These are phyloP conservation scores for Drosophila fungiperda DNA, from an alignment of 2,888 invertebrate species.

Conservation along the genomic window DNA sequence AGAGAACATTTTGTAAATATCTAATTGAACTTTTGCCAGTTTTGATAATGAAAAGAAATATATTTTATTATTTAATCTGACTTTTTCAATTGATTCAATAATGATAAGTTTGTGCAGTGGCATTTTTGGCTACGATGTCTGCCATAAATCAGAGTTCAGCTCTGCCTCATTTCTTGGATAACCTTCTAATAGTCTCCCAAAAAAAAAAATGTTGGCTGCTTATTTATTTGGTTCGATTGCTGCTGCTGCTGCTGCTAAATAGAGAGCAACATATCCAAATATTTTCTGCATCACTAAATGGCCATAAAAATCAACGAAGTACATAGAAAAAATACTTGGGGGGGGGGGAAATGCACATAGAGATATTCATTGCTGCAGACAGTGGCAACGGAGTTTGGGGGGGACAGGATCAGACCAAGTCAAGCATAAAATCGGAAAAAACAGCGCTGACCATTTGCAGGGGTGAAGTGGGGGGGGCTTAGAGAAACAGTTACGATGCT, in stretches of 20 bases:
- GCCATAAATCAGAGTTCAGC: constrained; percentile 36
- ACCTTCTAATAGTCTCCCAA: constrained; percentile 21
- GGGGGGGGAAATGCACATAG: constrained; percentile 26
- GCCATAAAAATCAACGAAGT: constrained; percentile 71
- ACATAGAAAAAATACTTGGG: constrained; percentile 12
- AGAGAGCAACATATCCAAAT: constrained; percentile 56
- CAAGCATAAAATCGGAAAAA: constrained; percentile 71
- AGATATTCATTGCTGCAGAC: constrained; percentile 49
- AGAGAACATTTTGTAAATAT: background rate
- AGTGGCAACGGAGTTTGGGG: background rate
- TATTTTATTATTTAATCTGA: background rate
- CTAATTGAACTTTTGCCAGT: background rate
- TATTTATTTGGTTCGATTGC: constrained; percentile 64
- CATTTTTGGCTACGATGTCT: background rate
- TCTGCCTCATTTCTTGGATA: constrained; percentile 8
- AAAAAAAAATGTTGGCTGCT: background rate
- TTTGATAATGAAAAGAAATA: background rate
- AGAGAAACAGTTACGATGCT: constrained; percentile 15
- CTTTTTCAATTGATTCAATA: background rate
- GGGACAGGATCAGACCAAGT: constrained; percentile 38
- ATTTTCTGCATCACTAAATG: constrained; percentile 78
- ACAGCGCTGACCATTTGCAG: constrained; percentile 20
- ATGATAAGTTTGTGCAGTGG: background rate
- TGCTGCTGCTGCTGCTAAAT: constrained; percentile 23
- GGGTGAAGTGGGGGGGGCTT: background rate